phyloP scores from a whole-genome alignment of 2,888 invertebrate genomes.

The Chesias legatella region DNA sequence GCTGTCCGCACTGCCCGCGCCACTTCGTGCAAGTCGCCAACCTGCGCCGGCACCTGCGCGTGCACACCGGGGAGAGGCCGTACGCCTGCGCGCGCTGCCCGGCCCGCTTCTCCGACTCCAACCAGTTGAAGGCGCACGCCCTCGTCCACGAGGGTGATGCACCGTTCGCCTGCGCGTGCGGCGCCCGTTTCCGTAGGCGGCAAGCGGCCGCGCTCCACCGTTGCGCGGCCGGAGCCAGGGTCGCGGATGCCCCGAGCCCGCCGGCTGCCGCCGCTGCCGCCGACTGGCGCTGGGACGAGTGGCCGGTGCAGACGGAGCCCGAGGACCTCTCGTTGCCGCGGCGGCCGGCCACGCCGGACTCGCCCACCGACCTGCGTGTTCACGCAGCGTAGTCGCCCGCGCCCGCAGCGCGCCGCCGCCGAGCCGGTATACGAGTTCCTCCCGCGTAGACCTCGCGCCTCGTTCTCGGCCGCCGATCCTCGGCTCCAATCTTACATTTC shows the following conservation, averaged over 20 bases:
- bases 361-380: constrained; percentile 74
- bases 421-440: constrained; percentile 90
- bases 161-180: constrained; percentile 92
- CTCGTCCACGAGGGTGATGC: constrained; percentile 95
- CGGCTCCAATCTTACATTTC: constrained; percentile 9
- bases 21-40: constrained; percentile 97
- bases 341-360: constrained; percentile 72
- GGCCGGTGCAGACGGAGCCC: constrained; percentile 94
- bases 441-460: constrained; percentile 74
- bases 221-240: constrained; percentile 80
- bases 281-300: constrained; percentile 73
- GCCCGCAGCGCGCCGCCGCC: constrained; percentile 43
- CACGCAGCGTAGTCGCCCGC: constrained; percentile 69
- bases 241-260: constrained; percentile 65
- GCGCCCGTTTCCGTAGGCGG: constrained; percentile 89
- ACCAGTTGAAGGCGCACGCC: constrained; percentile 94
- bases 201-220: constrained; percentile 94
- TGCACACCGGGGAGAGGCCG: constrained; percentile 95
- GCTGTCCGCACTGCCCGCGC: constrained; percentile 94
- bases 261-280: constrained; percentile 61
- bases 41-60: constrained; percentile 91
- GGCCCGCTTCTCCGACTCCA: constrained; percentile 93
- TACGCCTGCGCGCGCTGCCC: constrained; percentile 93
- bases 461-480: constrained; percentile 38
- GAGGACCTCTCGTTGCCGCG: constrained; percentile 90